A percentile compares a stretch with the other conserved stretches of the same genome.
phyloP scores from a whole-genome alignment of 2,113 vertebrate genomes.

The Verasper variegatus region DNA sequence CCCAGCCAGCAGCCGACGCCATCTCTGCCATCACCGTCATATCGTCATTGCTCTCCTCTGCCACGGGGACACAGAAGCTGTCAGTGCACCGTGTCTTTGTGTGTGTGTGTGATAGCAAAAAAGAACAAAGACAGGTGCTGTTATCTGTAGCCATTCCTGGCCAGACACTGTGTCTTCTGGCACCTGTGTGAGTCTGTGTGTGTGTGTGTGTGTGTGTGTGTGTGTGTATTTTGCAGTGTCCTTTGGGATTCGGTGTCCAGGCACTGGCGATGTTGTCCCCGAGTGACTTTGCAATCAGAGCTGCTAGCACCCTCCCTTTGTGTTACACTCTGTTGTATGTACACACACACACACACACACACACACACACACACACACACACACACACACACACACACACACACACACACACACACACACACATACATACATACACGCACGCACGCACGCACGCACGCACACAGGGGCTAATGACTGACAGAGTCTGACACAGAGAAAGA shows the following conservation, averaged over 20 bases:
- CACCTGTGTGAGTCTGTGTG: conserved; percentile 26
- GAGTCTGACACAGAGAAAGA: conserved; percentile 39
- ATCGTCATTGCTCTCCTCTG: conserved; percentile 57
- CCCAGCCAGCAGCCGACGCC: conserved; percentile 55
- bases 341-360: neutral
- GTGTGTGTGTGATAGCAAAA: conserved; percentile 42
- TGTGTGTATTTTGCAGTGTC: conserved; percentile 38
- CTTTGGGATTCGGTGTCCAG: conserved; percentile 48
- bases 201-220: conserved; percentile 34
- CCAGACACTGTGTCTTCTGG: conserved; percentile 47
- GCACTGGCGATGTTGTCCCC: conserved; percentile 45
- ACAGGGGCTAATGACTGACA: neutral
- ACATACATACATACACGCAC: neutral
- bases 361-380: neutral
- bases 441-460: neutral
- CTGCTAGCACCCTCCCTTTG: conserved; percentile 21
- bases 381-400: neutral
- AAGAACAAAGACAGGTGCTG: conserved; percentile 50
- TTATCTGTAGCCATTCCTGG: conserved; percentile 57
- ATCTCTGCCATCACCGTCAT: conserved; percentile 65
- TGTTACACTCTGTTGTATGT: conserved; percentile 9
- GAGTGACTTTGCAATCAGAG: conserved; percentile 61
- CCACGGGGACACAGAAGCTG: conserved; percentile 56
- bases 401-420: neutral
- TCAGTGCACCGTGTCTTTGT: conserved; percentile 42